Conservation (phyloP, 2,113 vertebrate genomes). For the Nothobranchius kuhntae region DNA sequence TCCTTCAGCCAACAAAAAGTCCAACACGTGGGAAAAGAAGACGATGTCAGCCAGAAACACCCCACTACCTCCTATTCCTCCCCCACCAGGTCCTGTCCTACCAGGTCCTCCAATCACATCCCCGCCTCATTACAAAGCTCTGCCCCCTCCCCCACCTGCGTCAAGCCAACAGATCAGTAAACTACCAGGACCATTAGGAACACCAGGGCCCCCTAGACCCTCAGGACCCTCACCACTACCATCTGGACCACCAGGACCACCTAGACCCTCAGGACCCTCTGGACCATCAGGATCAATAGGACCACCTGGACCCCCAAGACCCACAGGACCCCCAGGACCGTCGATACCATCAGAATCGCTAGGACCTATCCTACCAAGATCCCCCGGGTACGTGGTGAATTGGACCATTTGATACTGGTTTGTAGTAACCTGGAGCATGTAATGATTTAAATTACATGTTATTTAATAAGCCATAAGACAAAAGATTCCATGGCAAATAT, state of each 20-base stretch:
- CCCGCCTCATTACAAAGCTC: slow-evolving; percentile 37
- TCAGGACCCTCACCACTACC: background rate
- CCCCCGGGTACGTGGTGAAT: slow-evolving; percentile 43
- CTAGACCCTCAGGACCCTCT: too few relatives aligned
- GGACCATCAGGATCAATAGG: too few relatives aligned
- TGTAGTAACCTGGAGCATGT: too few relatives aligned
- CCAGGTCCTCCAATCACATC: slow-evolving; percentile 7
- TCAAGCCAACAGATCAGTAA: slow-evolving; percentile 39
- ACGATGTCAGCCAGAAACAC: slow-evolving; percentile 24
- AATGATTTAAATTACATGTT: too few relatives aligned
- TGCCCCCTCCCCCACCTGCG: slow-evolving; percentile 36
- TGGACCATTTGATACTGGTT: too few relatives aligned
- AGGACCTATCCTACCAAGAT: slow-evolving; percentile 35
- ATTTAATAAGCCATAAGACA: too few relatives aligned
- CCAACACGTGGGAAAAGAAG: slow-evolving; percentile 44
- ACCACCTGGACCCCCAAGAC: slow-evolving; percentile 9
- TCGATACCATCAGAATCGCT: slow-evolving; percentile 9
- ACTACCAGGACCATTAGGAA: slow-evolving; percentile 33
- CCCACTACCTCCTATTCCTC: slow-evolving; percentile 61
- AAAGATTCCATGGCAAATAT: too few relatives aligned
- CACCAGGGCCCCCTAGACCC: slow-evolving; percentile 20
- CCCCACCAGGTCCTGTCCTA: slow-evolving; percentile 20
- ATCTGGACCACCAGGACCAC: too few relatives aligned
- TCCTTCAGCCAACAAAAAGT: slow-evolving; percentile 42
- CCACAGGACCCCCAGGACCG: slow-evolving; percentile 23